Base-by-base conservation (phyloP, 1,140 invertebrate species). In the Drosophila albomicans region DNA sequence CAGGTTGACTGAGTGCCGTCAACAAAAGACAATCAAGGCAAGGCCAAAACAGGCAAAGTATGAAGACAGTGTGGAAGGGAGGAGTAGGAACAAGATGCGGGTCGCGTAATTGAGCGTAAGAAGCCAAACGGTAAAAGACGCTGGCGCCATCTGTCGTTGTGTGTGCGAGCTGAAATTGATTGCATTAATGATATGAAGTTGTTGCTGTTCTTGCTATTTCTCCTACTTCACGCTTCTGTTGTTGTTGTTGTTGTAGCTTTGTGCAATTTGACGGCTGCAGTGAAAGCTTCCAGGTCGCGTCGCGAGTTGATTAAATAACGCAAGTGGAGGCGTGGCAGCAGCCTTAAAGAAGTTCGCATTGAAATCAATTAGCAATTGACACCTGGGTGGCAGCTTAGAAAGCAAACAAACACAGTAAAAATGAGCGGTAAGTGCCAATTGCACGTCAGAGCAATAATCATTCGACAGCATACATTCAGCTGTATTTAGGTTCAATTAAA, bases 341-440 rank as follows among this genome's bases (percentile, higher is more conserved):
- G 41, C 41, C 52, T 3, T 15, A 38, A 35, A 65, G 74, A 46
- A 13, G 28, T 46, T 77, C 54, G 16, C 59, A 71, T 65, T 30
- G 75, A 73, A 78, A 73, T 75, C 68, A 78, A 78, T 78, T 78
- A 78, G 75, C 76, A 78, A 78, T 78, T 78, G 75, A 78, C 68
- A 73, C 61, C 46, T 71, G 63, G 54, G 32, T 75, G 77, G 68
- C 49, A 78, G 59, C 64, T 61, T 59, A 78, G 74, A 59, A 46
- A 41, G 51, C 5, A 43, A 41, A 30, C 38, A 45, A 15, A 63
- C n/a, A 52, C 25, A 45, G 38, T 57, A 5, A 41, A 41, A 20
- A 57, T 5, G 54, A 43, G 16, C 41, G 16, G 7, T 30, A 15
- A 35, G 6, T 54, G 25, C 25, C 54, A 41, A 41, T 56, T 35